Evolutionary conservation across 2,797 vertebrate species (phyloP).

Genomic region (Rhabdophis nuchalis): DNA sequence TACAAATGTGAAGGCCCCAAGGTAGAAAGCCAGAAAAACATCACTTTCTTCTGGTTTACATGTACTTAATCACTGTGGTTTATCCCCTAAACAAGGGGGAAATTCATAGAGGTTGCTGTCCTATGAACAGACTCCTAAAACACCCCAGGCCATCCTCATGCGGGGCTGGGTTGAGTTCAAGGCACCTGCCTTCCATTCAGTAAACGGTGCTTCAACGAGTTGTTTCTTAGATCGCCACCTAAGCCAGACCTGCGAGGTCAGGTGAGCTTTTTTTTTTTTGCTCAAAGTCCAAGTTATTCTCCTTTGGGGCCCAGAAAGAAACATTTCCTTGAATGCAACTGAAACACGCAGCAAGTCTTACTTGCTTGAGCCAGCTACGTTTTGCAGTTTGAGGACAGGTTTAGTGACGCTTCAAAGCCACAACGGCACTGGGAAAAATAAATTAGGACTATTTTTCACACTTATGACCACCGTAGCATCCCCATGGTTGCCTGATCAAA

Average conservation of each 20-base stretch:
- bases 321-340: background rate
- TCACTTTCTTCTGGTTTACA: background rate
- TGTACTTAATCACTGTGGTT: background rate
- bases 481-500: background rate
- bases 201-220: background rate
- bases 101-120: background rate
- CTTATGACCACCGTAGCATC: background rate
- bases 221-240: background rate
- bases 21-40: background rate
- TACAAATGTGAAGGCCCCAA: background rate
- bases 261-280: background rate
- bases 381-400: background rate
- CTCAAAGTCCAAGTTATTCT: background rate
- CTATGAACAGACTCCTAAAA: background rate
- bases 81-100: background rate
- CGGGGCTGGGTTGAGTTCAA: background rate
- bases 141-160: background rate
- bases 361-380: background rate
- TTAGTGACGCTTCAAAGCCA: background rate
- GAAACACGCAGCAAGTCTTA: background rate
- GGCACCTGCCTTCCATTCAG: background rate
- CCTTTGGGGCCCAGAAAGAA: background rate
- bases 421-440: background rate
- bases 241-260: background rate
- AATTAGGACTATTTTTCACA: background rate